Conservation (phyloP, 2,888 invertebrate genomes). For the Andrena trimmerana region DNA sequence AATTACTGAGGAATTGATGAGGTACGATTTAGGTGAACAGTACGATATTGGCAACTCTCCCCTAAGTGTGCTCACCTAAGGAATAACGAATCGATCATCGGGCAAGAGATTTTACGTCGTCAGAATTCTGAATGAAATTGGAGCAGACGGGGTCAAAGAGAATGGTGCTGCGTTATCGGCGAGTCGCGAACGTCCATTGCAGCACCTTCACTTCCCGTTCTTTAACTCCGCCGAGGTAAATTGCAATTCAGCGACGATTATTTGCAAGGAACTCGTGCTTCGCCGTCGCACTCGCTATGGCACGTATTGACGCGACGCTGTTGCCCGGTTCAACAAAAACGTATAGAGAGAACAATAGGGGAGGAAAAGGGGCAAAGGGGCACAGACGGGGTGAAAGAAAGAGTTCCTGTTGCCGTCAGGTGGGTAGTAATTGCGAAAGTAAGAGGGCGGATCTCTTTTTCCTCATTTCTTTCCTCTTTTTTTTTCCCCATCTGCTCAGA, state of each 20-base stretch:
- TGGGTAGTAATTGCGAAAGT: constrained; percentile 60
- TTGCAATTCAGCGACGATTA: constrained; percentile 54
- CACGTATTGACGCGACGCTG: constrained; percentile 47
- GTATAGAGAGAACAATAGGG: constrained; percentile 31
- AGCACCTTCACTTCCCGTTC: constrained; percentile 9
- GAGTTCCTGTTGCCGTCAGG: constrained; percentile 41
- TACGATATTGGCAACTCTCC: too few relatives aligned
- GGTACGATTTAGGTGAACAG: too few relatives aligned
- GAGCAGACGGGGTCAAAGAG: neutral
- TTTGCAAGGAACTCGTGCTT: constrained; percentile 30
- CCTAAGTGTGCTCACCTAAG: neutral
- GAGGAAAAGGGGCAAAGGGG: neutral
- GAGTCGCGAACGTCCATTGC: constrained; percentile 28
- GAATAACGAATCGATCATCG: neutral
- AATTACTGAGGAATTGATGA: too few relatives aligned
- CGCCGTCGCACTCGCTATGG: constrained; percentile 30
- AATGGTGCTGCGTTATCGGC: constrained; percentile 7
- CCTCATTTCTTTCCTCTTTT: neutral
- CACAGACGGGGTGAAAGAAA: constrained; percentile 19
- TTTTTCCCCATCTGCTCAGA: neutral
- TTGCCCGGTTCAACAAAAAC: constrained; percentile 51
- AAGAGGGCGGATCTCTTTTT: constrained; percentile 41
- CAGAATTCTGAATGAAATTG: too few relatives aligned
- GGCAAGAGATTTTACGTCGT: too few relatives aligned
- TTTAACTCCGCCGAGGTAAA: constrained; percentile 36